Evolutionary conservation across 2,113 vertebrate species (phyloP).

Genomic region (Caloenas nicobarica): DNA sequence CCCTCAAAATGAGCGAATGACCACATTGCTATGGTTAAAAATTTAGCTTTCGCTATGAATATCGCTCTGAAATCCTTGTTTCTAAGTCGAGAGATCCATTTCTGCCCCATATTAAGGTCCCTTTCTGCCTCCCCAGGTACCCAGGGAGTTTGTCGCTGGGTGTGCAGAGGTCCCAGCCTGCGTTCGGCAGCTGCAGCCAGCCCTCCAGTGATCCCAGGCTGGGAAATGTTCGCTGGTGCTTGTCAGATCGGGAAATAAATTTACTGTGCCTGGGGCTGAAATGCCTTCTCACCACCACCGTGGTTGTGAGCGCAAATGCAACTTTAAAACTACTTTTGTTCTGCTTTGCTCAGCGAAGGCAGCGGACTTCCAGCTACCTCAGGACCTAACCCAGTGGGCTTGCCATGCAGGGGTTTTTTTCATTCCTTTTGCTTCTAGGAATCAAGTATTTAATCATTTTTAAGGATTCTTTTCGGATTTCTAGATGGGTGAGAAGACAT

Average conservation of each 20-base stretch:
- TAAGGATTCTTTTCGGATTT: slow-evolving; percentile 17
- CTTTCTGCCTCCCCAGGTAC: background rate
- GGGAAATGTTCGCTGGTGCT: background rate
- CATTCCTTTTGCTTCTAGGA: background rate
- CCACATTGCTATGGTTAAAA: background rate
- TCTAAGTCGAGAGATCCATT: background rate
- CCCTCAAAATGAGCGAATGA: background rate
- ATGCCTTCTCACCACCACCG: background rate
- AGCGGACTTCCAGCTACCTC: background rate
- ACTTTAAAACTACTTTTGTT: slow-evolving; percentile 17
- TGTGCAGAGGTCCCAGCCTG: background rate
- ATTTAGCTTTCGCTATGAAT: background rate
- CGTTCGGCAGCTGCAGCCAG: background rate
- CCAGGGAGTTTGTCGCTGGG: background rate
- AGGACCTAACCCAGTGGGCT: background rate
- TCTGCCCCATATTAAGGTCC: background rate
- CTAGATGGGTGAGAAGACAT: slow-evolving; percentile 38
- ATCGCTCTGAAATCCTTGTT: background rate
- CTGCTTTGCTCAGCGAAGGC: background rate
- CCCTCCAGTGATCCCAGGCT: background rate
- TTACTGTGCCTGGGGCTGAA: background rate
- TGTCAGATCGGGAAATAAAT: slow-evolving; percentile 35
- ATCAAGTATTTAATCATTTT: slow-evolving; percentile 27
- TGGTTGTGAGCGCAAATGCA: background rate
- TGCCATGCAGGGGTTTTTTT: background rate